Evolutionary conservation across 2,113 vertebrate species (phyloP), one percentile per base, ranked within the genome.

Genomic region (Cyanistes caeruleus): DNA sequence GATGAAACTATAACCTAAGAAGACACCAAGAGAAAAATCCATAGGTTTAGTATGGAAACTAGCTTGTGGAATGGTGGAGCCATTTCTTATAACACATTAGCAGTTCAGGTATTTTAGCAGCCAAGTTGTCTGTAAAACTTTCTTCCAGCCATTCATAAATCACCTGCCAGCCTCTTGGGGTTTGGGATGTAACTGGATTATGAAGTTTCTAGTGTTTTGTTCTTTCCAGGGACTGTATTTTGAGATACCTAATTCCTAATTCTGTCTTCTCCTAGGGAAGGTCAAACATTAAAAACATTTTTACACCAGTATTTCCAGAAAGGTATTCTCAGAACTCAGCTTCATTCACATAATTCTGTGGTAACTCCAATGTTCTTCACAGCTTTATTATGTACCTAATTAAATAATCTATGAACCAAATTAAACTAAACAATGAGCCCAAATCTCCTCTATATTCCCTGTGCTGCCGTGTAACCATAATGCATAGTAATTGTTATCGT

Each of bases 191-290:
- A 51, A n/a, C 13, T 6, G 5, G 33, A 44, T 44, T 48, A 72
- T 60, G 9, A 69, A 33, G 7, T 55, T 84, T 48, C 30, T 35
- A 69, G 6, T 37, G 13, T 25, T 62, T 72, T 68, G 1, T 14
- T 56, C 48, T 33, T 22, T 8, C 59, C 52, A 20, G 8, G 2
- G 4, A 5, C 10, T 72, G 21, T 55, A 20, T 80, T 88, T 82
- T 68, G 20, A 28, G 27, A 33, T 59, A 41, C 13, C 79, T 88
- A 55, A 46, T 59, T 81, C 23, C 5, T 39, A 53, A 69, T 59
- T 80, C 24, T 0, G 0, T 55, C 23, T 52, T 85, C 22, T 68
- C 18, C 23, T 39, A 13, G 11, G 12, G 1, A 70, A 67, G 10
- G 11, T 27, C 8, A 77, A 67, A 63, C 12, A 67, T 63, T 67